Evolutionary conservation across 2,888 invertebrate genomes (phyloP).

Genomic region (Galerucella nymphaeae): DNA sequence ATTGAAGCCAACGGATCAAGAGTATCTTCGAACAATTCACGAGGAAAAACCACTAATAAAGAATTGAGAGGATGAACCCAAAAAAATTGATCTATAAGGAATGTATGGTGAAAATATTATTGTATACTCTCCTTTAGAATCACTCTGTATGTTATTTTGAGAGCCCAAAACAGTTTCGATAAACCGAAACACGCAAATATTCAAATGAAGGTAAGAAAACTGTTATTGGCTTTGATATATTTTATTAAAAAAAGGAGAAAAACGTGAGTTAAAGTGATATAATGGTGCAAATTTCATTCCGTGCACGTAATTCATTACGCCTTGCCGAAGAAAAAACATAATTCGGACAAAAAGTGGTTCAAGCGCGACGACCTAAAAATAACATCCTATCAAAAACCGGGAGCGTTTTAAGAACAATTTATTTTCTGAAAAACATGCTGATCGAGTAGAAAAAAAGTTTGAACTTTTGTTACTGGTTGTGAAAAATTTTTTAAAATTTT

Average conservation of each 20-base stretch:
- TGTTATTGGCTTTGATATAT: neutral
- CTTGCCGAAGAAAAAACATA: neutral
- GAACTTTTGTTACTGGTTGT: neutral
- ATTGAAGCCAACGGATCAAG: too few species aligned
- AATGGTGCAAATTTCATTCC: neutral
- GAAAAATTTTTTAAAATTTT: too few species aligned
- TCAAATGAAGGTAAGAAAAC: neutral
- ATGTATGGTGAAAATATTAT: too few species aligned
- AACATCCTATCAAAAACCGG: neutral
- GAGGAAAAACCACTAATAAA: too few species aligned
- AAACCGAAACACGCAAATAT: neutral
- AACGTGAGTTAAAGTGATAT: neutral
- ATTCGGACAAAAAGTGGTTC: neutral
- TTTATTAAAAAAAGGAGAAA: neutral
- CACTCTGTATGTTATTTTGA: neutral
- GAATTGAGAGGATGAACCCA: too few species aligned
- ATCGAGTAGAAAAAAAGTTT: neutral
- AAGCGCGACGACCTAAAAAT: too few species aligned
- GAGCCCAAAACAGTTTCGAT: neutral
- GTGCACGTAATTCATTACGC: constrained; percentile 12
- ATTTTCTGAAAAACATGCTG: neutral
- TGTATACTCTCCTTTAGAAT: neutral
- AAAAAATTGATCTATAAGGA: too few species aligned
- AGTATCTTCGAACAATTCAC: too few species aligned
- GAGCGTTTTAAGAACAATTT: neutral